These are phyloP conservation scores for Sturnira hondurensis DNA, from an alignment of 2,113 vertebrate genomes.

Conservation along the genomic window DNA sequence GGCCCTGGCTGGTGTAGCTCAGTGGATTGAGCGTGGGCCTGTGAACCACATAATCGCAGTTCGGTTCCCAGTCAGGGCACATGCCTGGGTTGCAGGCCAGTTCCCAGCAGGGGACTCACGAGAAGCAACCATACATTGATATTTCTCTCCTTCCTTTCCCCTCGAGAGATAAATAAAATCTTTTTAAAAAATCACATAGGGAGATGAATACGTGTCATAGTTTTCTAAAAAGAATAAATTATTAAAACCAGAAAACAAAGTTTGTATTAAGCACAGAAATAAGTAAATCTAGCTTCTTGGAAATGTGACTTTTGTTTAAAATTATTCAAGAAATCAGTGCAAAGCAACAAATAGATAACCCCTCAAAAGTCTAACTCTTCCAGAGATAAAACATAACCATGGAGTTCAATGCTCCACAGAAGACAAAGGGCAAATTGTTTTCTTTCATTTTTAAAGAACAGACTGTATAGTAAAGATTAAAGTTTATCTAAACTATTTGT, in stretches of 20 bases:
- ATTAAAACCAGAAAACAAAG: not conserved
- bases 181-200: not conserved
- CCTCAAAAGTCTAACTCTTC: not conserved
- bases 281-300: not conserved
- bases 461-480: not conserved
- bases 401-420: not conserved
- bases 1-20: too few relatives aligned
- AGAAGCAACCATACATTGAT: too few relatives aligned
- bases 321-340: not conserved
- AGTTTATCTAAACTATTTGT: not conserved
- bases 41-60: too few relatives aligned
- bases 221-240: not conserved
- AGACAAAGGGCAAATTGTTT: not conserved
- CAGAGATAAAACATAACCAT: not conserved
- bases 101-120: too few relatives aligned
- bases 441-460: not conserved
- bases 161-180: too few relatives aligned
- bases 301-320: not conserved
- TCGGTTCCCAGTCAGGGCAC: too few relatives aligned
- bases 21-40: too few relatives aligned
- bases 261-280: not conserved
- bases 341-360: not conserved
- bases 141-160: too few relatives aligned
- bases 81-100: too few relatives aligned
- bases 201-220: not conserved